phyloP scores from a whole-genome alignment of 2,797 vertebrate genomes.

The Rhinatrema bivittatum region DNA sequence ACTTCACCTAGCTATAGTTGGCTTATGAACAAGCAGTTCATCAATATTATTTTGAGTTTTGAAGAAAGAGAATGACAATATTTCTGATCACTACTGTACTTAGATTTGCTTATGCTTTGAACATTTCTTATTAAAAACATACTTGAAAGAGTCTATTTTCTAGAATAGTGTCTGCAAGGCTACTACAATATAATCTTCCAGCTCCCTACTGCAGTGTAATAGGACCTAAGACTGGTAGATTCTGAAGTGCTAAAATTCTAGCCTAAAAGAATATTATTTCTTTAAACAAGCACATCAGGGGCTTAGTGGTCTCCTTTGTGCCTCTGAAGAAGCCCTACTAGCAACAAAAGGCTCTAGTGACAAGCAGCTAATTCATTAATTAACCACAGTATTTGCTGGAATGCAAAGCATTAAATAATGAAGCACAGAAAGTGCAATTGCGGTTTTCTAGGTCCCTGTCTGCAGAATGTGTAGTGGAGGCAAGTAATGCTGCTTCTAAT shows the following conservation, averaged over 20 bases:
- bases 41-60: too few relatives aligned
- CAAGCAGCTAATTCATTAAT: slow-evolving; percentile 73
- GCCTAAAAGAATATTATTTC: slow-evolving; percentile 18
- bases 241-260: slow-evolving; percentile 1
- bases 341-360: slow-evolving; percentile 45
- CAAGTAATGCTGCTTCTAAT: slow-evolving; percentile 86
- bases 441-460: slow-evolving; percentile 52
- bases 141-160: too few relatives aligned
- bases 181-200: too few relatives aligned
- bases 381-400: slow-evolving; percentile 66
- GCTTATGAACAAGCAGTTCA: too few relatives aligned
- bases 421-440: slow-evolving; percentile 48
- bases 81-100: too few relatives aligned
- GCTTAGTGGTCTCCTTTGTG: slow-evolving; percentile 48
- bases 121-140: too few relatives aligned
- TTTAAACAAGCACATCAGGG: slow-evolving; percentile 28
- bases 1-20: too few relatives aligned
- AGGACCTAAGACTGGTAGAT: slow-evolving; percentile 14
- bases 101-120: too few relatives aligned
- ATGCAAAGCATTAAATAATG: slow-evolving; percentile 67
- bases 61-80: too few relatives aligned
- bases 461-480: slow-evolving; percentile 58
- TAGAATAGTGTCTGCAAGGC: too few relatives aligned
- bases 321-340: slow-evolving; percentile 43
- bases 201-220: slow-evolving; percentile 18